Conservation (phyloP, 2,797 vertebrate species). For the Ibycter americanus region DNA sequence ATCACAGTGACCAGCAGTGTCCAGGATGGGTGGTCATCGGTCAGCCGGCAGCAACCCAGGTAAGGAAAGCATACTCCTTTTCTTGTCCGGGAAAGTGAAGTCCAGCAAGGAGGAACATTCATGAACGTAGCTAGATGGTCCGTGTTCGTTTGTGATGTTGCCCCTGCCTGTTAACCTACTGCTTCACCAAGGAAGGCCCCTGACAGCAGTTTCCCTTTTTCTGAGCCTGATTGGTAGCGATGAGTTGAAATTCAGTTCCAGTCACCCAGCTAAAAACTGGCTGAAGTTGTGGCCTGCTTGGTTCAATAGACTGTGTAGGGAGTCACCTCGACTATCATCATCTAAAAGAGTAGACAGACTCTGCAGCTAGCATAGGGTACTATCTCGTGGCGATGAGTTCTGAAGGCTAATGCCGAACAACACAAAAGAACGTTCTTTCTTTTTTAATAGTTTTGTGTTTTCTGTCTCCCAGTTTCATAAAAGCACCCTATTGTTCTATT, state of each 20-base stretch:
- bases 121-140: not conserved
- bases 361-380: not conserved
- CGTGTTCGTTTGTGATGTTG: rapidly evolving
- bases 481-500: conserved; percentile 55
- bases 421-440: conserved; percentile 49
- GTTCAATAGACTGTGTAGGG: not conserved
- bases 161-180: not conserved
- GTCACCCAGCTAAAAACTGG: not conserved
- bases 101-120: not conserved
- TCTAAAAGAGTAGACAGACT: not conserved
- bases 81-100: not conserved
- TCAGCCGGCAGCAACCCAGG: conserved; percentile 94
- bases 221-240: not conserved
- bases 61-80: conserved; percentile 59
- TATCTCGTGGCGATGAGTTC: not conserved
- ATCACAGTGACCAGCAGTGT: conserved; percentile 90
- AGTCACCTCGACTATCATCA: not conserved
- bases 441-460: conserved; percentile 60
- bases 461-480: conserved; percentile 47
- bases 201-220: not conserved
- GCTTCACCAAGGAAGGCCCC: not conserved
- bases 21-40: conserved; percentile 92
- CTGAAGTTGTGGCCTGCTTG: not conserved
- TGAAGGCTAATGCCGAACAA: not conserved
- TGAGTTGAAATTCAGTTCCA: not conserved